Evolutionary conservation across 2,888 invertebrate species (phyloP), one percentile per base, ranked within the genome.

Genomic region (Plemyria rubiginata): DNA sequence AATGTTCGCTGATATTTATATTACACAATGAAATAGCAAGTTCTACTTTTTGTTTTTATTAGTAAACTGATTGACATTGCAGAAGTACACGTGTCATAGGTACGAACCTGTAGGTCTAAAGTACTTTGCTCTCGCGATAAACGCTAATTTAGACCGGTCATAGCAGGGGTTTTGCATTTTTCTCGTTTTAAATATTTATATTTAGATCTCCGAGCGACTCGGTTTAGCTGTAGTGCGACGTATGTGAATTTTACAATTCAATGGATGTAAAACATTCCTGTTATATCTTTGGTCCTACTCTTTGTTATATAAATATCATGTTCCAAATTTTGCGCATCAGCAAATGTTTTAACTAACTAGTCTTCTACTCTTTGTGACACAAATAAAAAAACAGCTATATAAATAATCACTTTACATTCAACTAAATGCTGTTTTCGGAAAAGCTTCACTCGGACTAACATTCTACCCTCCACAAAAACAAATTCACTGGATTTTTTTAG

Each of bases 181-280:
- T 60, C 60, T 65, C 46, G 50, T 51, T 50, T 54, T 60, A 56
- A 60, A 54, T 54, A 41, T 29, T 57, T 65, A 60, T 65, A 51
- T 54, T 57, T 65, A 65, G 65, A 51, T 54, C 40, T 54, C 36
- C 48, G 51, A 29, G 22, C 32, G 48, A 45, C 56, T 53, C 43
- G 56, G 15, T 41, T 53, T 5, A 49, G 41, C 38, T 45, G 55
- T 28, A 43, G 40, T 28, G 58, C 51, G 45, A 8, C 16, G 13
- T 58, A 16, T 53, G 28, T 52, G 45, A 54, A 50, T 32, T 48
- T 43, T 48, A 8, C 32, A 8, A 49, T 29, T n/a, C 13, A 32
- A 54, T 38, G 22, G 12, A 16, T 54, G 29, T 15, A 45, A 45
- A 43, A 29, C 7, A 32, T 32, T 9, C 32, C 43, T 43, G 8